These are phyloP conservation scores for Cyphotilapia sp. DNA, from an alignment of 2,113 vertebrate species.

Conservation along the genomic window DNA sequence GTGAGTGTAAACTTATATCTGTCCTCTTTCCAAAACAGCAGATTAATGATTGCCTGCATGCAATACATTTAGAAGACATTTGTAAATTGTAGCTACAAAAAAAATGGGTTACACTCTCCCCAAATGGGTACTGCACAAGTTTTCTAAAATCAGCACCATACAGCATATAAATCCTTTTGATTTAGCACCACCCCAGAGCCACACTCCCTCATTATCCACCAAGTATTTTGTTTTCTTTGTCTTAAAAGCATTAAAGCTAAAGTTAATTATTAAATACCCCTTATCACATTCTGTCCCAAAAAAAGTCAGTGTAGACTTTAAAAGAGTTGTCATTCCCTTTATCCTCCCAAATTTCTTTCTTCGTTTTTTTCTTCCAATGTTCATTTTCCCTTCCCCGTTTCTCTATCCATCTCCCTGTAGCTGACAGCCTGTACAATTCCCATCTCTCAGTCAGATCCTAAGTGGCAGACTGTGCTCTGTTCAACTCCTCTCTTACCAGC, in stretches of 20 bases:
- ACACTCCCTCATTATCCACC: neutral
- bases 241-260: neutral
- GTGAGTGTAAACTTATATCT: neutral
- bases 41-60: neutral
- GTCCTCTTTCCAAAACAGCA: neutral
- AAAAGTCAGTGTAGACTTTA: neutral
- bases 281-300: neutral
- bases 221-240: neutral
- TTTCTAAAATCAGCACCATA: neutral
- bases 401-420: neutral
- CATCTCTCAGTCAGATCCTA: constrained; percentile 20
- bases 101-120: neutral
- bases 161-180: neutral
- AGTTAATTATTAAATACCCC: neutral
- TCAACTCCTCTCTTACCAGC: constrained; percentile 22
- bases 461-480: constrained; percentile 8
- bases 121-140: neutral
- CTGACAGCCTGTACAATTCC: constrained; percentile 18
- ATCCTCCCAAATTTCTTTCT: neutral
- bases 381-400: neutral
- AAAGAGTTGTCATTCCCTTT: neutral
- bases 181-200: neutral
- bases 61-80: neutral
- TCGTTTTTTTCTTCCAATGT: neutral
- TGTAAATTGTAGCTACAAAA: neutral